Base-by-base conservation (phyloP, 2,113 vertebrate genomes). In the Eptesicus fuscus region DNA sequence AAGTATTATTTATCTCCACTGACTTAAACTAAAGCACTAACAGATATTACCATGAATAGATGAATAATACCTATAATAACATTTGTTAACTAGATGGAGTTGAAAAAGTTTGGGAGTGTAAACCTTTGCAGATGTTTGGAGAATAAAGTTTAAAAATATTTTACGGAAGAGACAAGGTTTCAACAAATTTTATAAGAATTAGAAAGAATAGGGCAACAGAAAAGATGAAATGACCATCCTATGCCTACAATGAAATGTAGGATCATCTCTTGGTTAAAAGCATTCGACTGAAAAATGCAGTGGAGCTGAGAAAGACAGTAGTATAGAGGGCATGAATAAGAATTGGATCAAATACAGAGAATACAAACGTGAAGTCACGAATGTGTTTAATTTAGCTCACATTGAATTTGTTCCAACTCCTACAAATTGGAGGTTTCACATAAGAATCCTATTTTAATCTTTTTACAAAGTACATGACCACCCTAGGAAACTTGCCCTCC, bases 391-490 rank as follows among this genome's bases (percentile, higher is more conserved):
- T 69, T 87, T 94, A 93, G 51, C 69, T 96, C 77, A n/a, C 51
- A 80, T 0, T 82, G 80, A 93, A 84, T 90, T 84, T 59, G 80
- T 83, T 93, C 44, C 65, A 91, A 93, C 18, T 73, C 53, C 40
- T 90, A 67, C 35, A 90, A 84, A 88, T 65, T 94, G 77, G 74
- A 88, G 80, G 91, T 35, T 94, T 94, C 20, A 83, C 32, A 0
- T 53, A 90, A 67, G 40, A 88, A 93, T 88, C 40, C 53, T 82
- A 83, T 94, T 93, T 96, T 88, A 78, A 91, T 83, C 82, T 30
- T 69, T 91, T 78, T 47, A 91, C 61, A 96, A 94, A 95, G 56
- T 59, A 35, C 63, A n/a, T 32, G n/a, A 56, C 51, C 71, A 56
- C 65, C 63, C 40, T 79, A 17, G 32, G 53, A 82, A 79, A 42